Evolutionary conservation across 2,113 vertebrate genomes (phyloP).

Genomic region (Zosterops japonicus): DNA sequence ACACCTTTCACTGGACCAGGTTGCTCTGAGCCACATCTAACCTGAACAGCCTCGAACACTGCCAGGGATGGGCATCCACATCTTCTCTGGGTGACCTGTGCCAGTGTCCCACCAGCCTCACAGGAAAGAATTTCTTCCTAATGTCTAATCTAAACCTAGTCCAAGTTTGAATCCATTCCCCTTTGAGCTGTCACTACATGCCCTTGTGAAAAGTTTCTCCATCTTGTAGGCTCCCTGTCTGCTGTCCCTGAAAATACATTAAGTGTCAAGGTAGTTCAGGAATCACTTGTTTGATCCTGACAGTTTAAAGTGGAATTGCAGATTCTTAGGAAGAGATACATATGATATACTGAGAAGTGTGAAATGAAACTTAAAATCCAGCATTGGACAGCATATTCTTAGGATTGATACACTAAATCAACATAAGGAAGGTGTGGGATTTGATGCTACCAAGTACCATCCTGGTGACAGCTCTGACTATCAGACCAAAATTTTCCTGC

Average conservation of each 20-base stretch:
- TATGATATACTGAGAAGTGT: background rate
- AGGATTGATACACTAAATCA: background rate
- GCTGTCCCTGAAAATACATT: background rate
- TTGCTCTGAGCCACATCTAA: background rate
- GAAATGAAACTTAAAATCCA: background rate
- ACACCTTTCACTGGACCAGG: background rate
- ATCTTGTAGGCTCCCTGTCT: background rate
- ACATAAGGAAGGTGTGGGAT: background rate
- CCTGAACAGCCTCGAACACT: background rate
- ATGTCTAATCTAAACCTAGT: background rate
- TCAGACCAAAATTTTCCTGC: background rate
- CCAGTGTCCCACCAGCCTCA: background rate
- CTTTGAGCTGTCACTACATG: background rate
- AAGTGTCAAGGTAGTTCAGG: background rate
- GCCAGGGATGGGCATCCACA: background rate
- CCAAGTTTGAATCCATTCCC: background rate
- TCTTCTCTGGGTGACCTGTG: background rate
- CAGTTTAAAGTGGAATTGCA: background rate
- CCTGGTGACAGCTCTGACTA: background rate
- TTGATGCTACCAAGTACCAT: background rate
- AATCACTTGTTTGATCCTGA: background rate
- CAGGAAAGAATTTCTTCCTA: background rate
- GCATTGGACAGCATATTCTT: background rate
- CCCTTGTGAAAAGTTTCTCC: background rate
- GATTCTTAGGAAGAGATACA: background rate